Base-by-base conservation (phyloP, 2,888 invertebrate genomes). In the Seira sanloemensis region DNA sequence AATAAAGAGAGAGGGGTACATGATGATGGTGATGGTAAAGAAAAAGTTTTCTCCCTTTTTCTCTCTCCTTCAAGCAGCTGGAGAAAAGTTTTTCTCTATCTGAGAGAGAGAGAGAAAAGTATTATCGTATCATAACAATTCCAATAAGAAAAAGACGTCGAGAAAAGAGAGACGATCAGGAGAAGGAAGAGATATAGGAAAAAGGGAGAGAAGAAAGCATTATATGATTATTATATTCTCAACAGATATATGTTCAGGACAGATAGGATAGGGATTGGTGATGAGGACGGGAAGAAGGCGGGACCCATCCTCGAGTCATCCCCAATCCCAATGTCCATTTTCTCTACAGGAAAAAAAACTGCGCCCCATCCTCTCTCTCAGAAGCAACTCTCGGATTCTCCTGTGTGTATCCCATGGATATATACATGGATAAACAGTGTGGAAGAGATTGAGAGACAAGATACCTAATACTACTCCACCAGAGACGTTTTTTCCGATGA, bases 291-390 rank as follows among this genome's bases (percentile, higher is more conserved):
- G 86, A 87, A 77, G 82, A 80, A 84, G 87, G 87, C 84, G 84
- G 87, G 84, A 74, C 86, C 84, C 86, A 86, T 87, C 87, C 79
- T 72, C 69, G 80, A 86, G 80, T 84, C 87, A 87, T 87, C 87
- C 87, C 87, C 87, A 87, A 84, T 87, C 87, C 86, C 84, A 86
- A 84, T 87, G 87, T 87, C 87, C 87, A 85, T 87, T 85, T 85
- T 81, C 74, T 78, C 74, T 77, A 37, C 19, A 50, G 24, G 50
- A 21, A 27, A 72, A 72, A 50, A 50, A 2, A 81, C 80, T 81
- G 77, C 77, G 81, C 77, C 85, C 84, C 81, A 81, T 85, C 80
- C 77, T 81, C 68, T 81, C 84, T 85, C 79, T 84, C 7, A 58
- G 58, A 37, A 58, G 37, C 75, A 66, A 72, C 82, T 76, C 82